Percentiles rank a stretch among this genome's conserved stretches.
Evolutionary conservation across 2,888 invertebrate species (phyloP).

Genomic region (Cephus pygmeus): DNA sequence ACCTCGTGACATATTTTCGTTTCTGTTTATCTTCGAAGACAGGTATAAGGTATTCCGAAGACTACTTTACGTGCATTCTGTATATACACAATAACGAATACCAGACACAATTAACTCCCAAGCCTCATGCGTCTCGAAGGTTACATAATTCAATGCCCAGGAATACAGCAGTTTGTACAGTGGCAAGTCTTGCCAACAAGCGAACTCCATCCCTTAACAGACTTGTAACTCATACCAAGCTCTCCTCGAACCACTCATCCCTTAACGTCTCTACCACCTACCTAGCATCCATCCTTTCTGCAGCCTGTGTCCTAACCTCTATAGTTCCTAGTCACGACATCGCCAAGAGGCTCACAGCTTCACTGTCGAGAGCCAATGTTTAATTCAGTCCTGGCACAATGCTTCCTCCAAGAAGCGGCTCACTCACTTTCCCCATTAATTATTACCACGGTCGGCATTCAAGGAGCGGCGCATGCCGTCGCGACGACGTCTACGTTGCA

Average conservation of each 20-base stretch:
- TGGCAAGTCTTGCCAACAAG: slow-evolving; percentile 27
- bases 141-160: slow-evolving; percentile 33
- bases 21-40: too few species aligned
- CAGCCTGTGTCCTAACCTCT: slow-evolving; percentile 4
- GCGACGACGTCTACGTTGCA: slow-evolving; percentile 27
- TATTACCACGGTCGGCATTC: slow-evolving; percentile 42
- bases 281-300: neutral
- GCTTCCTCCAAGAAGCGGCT: slow-evolving; percentile 41
- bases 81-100: neutral
- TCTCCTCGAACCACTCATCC: slow-evolving; percentile 37
- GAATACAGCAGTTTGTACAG: slow-evolving; percentile 49
- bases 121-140: slow-evolving; percentile 22
- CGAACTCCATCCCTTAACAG: neutral
- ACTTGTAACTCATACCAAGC: slow-evolving; percentile 41
- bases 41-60: too few species aligned
- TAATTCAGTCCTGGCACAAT: slow-evolving; percentile 52
- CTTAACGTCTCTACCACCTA: slow-evolving; percentile 6
- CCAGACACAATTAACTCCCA: neutral
- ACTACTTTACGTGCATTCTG: neutral
- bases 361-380: slow-evolving; percentile 48
- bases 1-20: neutral
- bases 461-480: neutral
- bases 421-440: slow-evolving; percentile 43
- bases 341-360: slow-evolving; percentile 46
- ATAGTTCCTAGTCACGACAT: slow-evolving; percentile 48